Conservation (phyloP, 2,113 vertebrate species). For the Sterna hirundo region DNA sequence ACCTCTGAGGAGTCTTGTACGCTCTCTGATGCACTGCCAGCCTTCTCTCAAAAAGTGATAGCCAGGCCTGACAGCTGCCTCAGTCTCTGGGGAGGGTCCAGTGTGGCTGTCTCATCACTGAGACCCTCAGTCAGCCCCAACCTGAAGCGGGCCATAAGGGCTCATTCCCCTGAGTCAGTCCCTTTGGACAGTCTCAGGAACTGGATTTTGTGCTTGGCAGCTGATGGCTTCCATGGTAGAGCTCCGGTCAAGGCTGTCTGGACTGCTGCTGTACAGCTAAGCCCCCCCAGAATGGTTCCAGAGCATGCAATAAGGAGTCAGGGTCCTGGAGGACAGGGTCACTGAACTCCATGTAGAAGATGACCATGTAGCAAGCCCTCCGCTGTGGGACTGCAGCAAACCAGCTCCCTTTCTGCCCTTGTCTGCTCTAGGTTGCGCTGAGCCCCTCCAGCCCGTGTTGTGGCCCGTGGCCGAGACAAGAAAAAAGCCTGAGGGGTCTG, state of each 20-base stretch:
- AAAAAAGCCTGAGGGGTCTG: neutral
- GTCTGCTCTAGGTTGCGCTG: neutral
- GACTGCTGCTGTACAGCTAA: neutral
- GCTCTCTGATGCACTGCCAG: neutral
- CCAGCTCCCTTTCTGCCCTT: neutral
- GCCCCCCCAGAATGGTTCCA: neutral
- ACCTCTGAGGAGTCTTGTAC: neutral
- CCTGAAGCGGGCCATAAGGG: neutral
- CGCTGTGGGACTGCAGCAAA: neutral
- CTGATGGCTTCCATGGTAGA: neutral
- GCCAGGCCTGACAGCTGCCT: neutral
- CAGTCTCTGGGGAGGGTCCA: neutral
- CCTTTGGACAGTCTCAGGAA: neutral
- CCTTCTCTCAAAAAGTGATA: neutral
- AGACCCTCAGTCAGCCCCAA: neutral
- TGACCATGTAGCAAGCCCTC: neutral
- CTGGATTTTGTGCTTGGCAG: neutral
- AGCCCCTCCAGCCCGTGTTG: neutral
- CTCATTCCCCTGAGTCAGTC: neutral
- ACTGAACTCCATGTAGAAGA: neutral
- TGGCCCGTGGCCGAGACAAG: neutral
- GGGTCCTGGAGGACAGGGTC: neutral
- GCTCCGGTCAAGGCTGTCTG: neutral
- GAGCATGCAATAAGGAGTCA: neutral
- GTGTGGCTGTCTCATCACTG: neutral